Base-by-base conservation (phyloP, 2,797 vertebrate species). In the Poecilia wingei region DNA sequence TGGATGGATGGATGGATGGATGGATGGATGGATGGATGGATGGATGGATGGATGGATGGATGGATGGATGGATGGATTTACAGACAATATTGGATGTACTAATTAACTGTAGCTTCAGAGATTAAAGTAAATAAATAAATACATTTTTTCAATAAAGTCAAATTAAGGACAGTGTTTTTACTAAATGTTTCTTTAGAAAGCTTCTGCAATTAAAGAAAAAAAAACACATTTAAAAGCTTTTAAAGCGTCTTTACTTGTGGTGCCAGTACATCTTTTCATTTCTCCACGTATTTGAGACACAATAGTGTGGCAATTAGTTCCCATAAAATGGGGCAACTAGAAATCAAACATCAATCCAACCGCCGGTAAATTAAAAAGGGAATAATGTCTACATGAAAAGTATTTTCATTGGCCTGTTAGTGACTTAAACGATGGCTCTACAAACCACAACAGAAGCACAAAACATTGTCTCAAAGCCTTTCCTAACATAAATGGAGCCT, bases 391-490 rank as follows among this genome's bases (percentile, higher is more conserved):
- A n/a, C 74, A 57, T 28, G 25, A 77, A 69, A 46, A 76, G 72
- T 28, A 68, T 43, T 28, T 71, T 28, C 3, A 71, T 71, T 46
- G 85, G 61, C 74, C 71, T 83, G 45, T 83, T 85, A 77, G 78
- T 66, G 33, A 77, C 45, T 77, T 82, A 68, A 81, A 77, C 78
- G 20, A 59, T 77, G 70, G 71, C 73, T 82, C 80, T 3, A 64
- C 41, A 85, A 59, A 76, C 47, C 22, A 78, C 69, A 72, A 81
- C 6, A 83, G 68, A 68, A 77, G 75, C 75, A 82, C 51, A 79
- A 75, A 72, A 25, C 51, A 87, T 77, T 82, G 84, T 80, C 78
- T 78, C 82, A 57, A 83, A 85, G 78, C 69, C 43, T 76, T 81
- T 76, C 51, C 43, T 36, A 74, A 73, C 69, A 73, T 81, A 72